phyloP scores from a whole-genome alignment of 2,888 invertebrate species.

The Lysandra bellargus region DNA sequence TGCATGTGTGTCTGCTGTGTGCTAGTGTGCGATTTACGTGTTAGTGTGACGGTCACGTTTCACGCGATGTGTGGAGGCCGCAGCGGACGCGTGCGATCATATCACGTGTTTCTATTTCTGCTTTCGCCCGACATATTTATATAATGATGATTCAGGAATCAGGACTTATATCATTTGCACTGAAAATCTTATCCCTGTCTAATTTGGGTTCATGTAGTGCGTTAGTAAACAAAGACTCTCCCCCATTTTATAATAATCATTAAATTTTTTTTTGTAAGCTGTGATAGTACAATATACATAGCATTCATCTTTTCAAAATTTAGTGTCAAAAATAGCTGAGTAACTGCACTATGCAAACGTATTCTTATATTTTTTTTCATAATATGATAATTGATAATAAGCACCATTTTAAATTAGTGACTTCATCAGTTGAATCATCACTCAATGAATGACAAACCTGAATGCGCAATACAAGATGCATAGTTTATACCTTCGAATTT shows the following conservation, averaged over 20 bases:
- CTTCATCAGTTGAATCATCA: slow-evolving; percentile 5
- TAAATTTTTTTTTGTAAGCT: neutral
- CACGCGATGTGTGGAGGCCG: slow-evolving; percentile 67
- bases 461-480: neutral
- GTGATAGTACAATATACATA: too few species aligned
- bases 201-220: neutral
- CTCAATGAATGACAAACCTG: neutral
- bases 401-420: neutral
- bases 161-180: neutral
- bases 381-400: too few species aligned
- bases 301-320: too few species aligned
- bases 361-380: too few species aligned
- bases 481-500: neutral
- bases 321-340: too few species aligned
- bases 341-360: too few species aligned
- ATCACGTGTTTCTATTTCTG: slow-evolving; percentile 57
- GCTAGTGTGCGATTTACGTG: slow-evolving; percentile 48
- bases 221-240: neutral
- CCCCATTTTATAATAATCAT: neutral
- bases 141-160: slow-evolving; percentile 31
- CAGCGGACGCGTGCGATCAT: slow-evolving; percentile 51
- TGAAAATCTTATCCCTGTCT: neutral
- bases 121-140: slow-evolving; percentile 58
- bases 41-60: slow-evolving; percentile 65
- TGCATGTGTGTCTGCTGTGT: slow-evolving; percentile 37